These are phyloP conservation scores for Penaeus chinensis DNA, from an alignment of 1,140 invertebrate species.

Conservation along the genomic window DNA sequence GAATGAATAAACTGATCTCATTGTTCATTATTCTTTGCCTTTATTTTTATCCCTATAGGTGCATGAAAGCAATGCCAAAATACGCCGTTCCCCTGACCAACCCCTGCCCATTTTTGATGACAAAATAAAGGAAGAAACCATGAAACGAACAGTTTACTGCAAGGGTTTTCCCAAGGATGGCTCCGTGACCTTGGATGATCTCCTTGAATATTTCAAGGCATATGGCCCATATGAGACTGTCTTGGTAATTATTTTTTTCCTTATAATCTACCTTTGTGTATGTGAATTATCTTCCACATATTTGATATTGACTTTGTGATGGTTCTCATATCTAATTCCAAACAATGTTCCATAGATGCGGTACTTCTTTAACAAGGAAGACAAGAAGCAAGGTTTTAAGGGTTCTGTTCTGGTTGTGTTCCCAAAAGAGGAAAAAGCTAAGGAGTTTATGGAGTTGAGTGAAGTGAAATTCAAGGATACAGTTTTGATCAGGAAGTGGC, in stretches of 20 bases:
- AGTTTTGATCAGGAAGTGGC: conserved; percentile 79
- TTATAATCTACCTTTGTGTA: not conserved
- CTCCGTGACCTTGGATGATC: conserved; percentile 74
- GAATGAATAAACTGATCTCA: too few species aligned
- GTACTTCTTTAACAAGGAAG: conserved; percentile 76
- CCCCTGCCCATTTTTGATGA: conserved; percentile 89
- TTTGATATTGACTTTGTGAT: not conserved
- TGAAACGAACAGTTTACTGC: conserved; percentile 82
- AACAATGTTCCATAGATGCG: conserved; percentile 73
- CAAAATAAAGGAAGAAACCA: conserved; percentile 82
- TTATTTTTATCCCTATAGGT: conserved; percentile 67
- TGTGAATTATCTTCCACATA: not conserved
- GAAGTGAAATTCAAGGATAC: conserved; percentile 80
- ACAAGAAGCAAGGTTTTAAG: conserved; percentile 79
- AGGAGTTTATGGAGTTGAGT: conserved; percentile 76
- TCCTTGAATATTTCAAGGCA: conserved; percentile 80
- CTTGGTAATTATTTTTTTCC: conserved; percentile 70
- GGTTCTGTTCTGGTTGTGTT: conserved; percentile 92
- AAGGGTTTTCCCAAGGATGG: conserved; percentile 87
- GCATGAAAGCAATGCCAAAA: conserved; percentile 84
- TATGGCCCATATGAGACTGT: conserved; percentile 83
- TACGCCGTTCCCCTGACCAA: conserved; percentile 80
- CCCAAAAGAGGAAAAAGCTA: conserved; percentile 78
- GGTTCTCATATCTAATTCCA: not conserved
- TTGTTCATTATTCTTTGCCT: not conserved